A percentile compares a stretch with the other conserved stretches of the same genome.
These are phyloP conservation scores for Emydura subglobosa DNA, from an alignment of 2,113 vertebrate genomes.

Conservation along the genomic window DNA sequence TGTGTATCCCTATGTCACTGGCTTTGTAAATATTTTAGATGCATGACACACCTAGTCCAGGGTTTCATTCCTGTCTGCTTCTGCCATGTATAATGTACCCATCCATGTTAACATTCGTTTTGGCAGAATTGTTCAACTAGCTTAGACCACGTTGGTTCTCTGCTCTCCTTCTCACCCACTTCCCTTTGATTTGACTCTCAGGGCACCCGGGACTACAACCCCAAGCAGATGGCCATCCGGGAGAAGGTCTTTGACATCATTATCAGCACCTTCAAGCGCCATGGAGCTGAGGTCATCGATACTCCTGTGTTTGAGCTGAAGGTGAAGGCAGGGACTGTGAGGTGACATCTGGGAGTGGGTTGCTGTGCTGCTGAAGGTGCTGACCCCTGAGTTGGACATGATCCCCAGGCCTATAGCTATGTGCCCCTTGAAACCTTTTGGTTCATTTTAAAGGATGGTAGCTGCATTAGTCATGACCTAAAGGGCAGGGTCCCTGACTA, in stretches of 20 bases:
- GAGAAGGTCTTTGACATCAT: constrained; percentile 92
- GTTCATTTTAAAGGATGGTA: neutral
- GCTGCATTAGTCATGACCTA: too few relatives aligned
- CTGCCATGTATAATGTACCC: neutral
- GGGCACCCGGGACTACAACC: constrained; percentile 95
- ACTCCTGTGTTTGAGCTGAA: constrained; percentile 98
- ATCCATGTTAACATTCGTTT: neutral
- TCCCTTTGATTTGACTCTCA: constrained; percentile 60
- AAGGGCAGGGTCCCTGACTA: neutral
- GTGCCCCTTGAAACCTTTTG: neutral
- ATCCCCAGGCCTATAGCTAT: neutral
- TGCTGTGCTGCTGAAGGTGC: neutral
- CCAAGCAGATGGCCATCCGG: constrained; percentile 98
- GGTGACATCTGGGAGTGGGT: neutral
- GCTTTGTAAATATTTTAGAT: neutral
- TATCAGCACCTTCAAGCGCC: constrained; percentile 91
- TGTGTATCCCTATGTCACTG: neutral
- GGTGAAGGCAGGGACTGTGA: constrained; percentile 77
- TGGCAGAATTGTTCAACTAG: neutral
- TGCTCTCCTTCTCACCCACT: neutral
- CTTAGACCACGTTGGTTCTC: neutral
- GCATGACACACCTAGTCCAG: accelerated
- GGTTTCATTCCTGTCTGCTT: neutral
- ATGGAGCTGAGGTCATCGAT: constrained; percentile 96
- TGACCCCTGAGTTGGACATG: neutral